Evolutionary conservation across 2,113 vertebrate species (phyloP).

Genomic region (Etia nguti): DNA sequence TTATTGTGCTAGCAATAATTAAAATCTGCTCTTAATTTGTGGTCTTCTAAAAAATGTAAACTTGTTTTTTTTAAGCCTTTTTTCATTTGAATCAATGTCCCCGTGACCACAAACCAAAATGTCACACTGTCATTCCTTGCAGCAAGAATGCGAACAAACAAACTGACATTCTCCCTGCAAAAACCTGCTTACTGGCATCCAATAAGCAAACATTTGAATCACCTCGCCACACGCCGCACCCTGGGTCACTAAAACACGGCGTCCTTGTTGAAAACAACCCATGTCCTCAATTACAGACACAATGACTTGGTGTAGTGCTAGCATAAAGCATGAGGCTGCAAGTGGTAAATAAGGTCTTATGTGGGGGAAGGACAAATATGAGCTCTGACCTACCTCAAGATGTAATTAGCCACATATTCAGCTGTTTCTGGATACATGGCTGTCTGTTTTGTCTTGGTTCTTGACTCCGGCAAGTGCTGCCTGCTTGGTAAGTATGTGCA

Average conservation of each 20-base stretch:
- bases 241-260: neutral
- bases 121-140: neutral
- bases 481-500: neutral
- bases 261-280: slow-evolving; percentile 21
- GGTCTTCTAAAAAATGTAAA: neutral
- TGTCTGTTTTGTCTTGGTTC: neutral
- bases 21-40: neutral
- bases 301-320: slow-evolving; percentile 9
- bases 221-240: neutral
- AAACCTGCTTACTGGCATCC: slow-evolving; percentile 3
- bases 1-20: neutral
- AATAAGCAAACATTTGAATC: slow-evolving; percentile 2
- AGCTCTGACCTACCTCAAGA: slow-evolving; percentile 45
- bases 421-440: slow-evolving; percentile 56
- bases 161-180: neutral
- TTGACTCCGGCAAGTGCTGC: neutral
- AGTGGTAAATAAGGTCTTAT: slow-evolving; percentile 9
- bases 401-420: slow-evolving; percentile 55
- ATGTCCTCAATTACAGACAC: slow-evolving; percentile 23
- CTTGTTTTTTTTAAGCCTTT: fast-evolving
- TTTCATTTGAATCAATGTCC: neutral
- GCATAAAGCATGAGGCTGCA: neutral
- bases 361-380: neutral
- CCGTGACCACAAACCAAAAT: neutral
- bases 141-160: slow-evolving; percentile 23